These are phyloP conservation scores for Petaurus breviceps DNA, from an alignment of 2,113 vertebrate species.

Conservation along the genomic window DNA sequence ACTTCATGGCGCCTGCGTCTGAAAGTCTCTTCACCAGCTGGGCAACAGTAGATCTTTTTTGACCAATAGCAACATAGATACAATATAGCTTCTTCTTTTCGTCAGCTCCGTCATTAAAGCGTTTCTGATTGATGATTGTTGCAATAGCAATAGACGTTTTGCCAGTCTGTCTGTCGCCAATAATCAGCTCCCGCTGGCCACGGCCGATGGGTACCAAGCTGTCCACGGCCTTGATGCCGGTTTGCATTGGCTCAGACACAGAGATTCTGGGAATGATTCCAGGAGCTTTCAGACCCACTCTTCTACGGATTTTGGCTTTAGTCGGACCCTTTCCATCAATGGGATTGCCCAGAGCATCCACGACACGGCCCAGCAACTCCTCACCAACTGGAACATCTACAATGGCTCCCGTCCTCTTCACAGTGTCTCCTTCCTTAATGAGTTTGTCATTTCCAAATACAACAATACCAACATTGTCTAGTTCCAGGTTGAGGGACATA, in stretches of 20 bases:
- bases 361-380: slow-evolving; percentile 89
- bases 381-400: slow-evolving; percentile 89
- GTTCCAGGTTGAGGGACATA: slow-evolving; percentile 94
- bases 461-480: slow-evolving; percentile 91
- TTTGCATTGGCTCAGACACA: slow-evolving; percentile 94
- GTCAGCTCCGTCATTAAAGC: slow-evolving; percentile 90
- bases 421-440: slow-evolving; percentile 92
- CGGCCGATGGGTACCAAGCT: slow-evolving; percentile 92
- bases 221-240: slow-evolving; percentile 92
- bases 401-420: slow-evolving; percentile 92
- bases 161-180: slow-evolving; percentile 92
- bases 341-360: slow-evolving; percentile 89
- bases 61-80: slow-evolving; percentile 93
- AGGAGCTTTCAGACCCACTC: slow-evolving; percentile 91
- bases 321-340: slow-evolving; percentile 92
- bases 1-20: slow-evolving; percentile 90
- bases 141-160: slow-evolving; percentile 93
- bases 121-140: slow-evolving; percentile 92
- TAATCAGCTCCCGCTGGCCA: slow-evolving; percentile 92
- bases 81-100: slow-evolving; percentile 97
- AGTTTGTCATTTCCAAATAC: slow-evolving; percentile 94
- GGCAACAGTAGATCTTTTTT: slow-evolving; percentile 93
- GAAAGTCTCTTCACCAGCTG: slow-evolving; percentile 92
- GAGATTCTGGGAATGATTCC: slow-evolving; percentile 93
- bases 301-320: slow-evolving; percentile 84